Evolutionary conservation across 2,113 vertebrate species (phyloP), one percentile per base, ranked within the genome.

Genomic region (Pimephales promelas): DNA sequence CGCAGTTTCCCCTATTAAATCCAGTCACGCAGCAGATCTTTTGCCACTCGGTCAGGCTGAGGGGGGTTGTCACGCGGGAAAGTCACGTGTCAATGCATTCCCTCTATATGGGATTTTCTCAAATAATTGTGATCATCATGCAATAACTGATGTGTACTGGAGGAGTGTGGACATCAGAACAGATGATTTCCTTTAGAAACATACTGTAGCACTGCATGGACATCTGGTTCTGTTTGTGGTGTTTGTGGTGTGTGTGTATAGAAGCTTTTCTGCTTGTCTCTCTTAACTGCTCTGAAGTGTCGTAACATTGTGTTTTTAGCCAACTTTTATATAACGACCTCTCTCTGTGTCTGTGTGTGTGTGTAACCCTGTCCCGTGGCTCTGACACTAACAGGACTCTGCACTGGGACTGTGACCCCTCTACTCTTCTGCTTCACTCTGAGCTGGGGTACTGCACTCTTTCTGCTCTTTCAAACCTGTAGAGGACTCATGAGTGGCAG

Each of bases 391-490:
- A 94, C 96, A 99, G 97, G 98, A 99, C 96, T 95, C 97, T 99
- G 93, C 98, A 99, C 91, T 99, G 98, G 97, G 98, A 99, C 95
- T 97, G 97, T 96, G 98, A 99, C 94, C 98, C 98, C 89, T 99
- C 98, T 92, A 96, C 97, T 93, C 96, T 99, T 92, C 97, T 98
- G 94, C 98, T 99, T 94, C 98, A 99, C 95, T 99, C 97, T 95
- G 97, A 99, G 95, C 94, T 98, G 96, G 97, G 98, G 98, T 99
- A 99, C 95, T 96, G 94, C 95, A 96, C 94, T 95, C 95, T 97
- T 96, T 97, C 91, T 93, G 92, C 96, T 94, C 90, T 68, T 40
- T 61, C 8, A 20, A 16, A 9, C 18, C 34, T 40, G 20, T 14
- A 20, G 24, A 31, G 72, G 20, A 22, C 10, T 18, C 72, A 22